These are phyloP conservation scores for Micrasema minimum DNA, from an alignment of 1,140 invertebrate genomes.

Conservation along the genomic window DNA sequence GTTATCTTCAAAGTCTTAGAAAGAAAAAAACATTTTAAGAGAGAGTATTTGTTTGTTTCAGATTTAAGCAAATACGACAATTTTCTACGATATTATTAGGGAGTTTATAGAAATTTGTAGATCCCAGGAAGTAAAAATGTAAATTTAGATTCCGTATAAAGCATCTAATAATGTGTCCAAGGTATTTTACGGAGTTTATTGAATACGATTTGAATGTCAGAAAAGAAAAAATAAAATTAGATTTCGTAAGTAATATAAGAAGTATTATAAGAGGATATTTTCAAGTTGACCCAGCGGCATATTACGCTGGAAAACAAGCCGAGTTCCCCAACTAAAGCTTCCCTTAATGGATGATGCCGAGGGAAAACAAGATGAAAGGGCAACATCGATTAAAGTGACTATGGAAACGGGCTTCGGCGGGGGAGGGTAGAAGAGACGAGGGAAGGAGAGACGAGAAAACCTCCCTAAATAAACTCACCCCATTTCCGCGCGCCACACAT, in stretches of 20 bases:
- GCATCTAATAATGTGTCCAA: no score
- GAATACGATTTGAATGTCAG: no score
- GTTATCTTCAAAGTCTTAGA: no score
- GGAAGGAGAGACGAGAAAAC: background rate
- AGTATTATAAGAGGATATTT: conserved; percentile 18
- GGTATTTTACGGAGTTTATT: no score
- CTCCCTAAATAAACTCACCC: conserved; percentile 9
- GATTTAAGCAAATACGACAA: no score
- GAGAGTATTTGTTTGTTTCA: no score
- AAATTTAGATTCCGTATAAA: no score
- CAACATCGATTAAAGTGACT: conserved; percentile 52
- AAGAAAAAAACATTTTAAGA: no score
- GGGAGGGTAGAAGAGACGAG: background rate
- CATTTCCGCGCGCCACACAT: background rate
- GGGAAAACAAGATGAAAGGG: conserved; percentile 50
- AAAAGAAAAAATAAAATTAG: no score
- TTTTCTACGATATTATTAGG: no score
- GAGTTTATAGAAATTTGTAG: no score
- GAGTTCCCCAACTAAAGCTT: conserved; percentile 34
- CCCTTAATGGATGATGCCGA: conserved; percentile 47
- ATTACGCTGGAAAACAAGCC: conserved; percentile 41
- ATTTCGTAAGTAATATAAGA: conserved; percentile 6
- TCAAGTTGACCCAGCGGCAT: conserved; percentile 42
- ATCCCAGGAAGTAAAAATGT: no score
- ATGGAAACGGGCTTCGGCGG: conserved; percentile 41